Percentiles rank a stretch among this genome's conserved stretches.
phyloP scores from a whole-genome alignment of 2,797 vertebrate genomes.

The Rhincodon typus region DNA sequence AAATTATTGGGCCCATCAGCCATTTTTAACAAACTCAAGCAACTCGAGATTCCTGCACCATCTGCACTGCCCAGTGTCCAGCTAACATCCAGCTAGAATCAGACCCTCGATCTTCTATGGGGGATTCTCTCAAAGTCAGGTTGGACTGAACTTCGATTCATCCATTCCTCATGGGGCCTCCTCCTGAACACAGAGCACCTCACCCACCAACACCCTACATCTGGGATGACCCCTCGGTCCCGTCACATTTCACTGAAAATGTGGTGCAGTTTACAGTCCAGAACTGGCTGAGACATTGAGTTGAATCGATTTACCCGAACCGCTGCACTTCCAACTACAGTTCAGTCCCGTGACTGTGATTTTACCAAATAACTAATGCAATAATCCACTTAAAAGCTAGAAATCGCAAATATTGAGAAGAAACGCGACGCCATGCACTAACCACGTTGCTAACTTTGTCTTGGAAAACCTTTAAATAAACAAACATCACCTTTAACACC shows the following conservation, averaged over 20 bases:
- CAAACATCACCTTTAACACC: background rate
- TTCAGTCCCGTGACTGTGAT: background rate
- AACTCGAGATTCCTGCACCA: background rate
- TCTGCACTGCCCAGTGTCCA: background rate
- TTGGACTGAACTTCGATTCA: background rate
- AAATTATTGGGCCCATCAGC: background rate
- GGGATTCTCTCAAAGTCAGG: background rate
- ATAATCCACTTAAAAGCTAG: background rate
- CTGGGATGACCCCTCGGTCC: background rate
- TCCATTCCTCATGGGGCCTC: background rate
- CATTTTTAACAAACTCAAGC: background rate
- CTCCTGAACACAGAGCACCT: too few species aligned
- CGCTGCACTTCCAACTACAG: background rate
- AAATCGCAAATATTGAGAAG: background rate
- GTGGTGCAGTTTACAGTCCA: background rate
- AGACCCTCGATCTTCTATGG: background rate
- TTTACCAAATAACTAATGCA: background rate
- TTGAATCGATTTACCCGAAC: background rate
- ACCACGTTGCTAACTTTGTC: background rate
- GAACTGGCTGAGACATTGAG: background rate
- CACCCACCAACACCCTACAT: too few species aligned
- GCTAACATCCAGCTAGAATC: too few species aligned
- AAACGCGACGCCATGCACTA: background rate
- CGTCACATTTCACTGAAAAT: too few species aligned
- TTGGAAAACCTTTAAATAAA: background rate